A percentile compares a stretch with the other conserved stretches of the same genome.
Evolutionary conservation across 2,888 invertebrate species (phyloP).

Genomic region (Tenthredo scrophulariae): DNA sequence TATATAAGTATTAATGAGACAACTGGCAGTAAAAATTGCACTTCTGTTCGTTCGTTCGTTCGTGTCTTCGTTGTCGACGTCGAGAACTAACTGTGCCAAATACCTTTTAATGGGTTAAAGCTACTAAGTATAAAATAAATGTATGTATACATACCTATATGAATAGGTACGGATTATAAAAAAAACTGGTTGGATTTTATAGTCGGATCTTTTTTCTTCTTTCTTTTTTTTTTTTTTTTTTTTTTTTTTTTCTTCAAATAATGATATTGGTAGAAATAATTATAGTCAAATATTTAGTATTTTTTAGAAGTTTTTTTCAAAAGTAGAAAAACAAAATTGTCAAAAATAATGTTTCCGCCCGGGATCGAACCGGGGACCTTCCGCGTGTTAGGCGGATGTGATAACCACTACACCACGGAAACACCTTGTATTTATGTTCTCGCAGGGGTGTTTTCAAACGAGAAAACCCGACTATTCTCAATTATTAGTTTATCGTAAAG

Average conservation of each 20-base stretch:
- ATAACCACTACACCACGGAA: slow-evolving; percentile 95
- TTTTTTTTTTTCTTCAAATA: neutral
- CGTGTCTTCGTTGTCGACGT: neutral
- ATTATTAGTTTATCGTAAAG: neutral
- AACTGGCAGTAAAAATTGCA: slow-evolving; percentile 1
- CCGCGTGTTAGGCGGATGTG: slow-evolving; percentile 96
- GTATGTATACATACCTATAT: too few species aligned
- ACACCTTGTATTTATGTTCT: slow-evolving; percentile 72
- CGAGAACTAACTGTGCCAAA: neutral
- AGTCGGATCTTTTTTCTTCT: too few species aligned
- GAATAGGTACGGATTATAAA: too few species aligned
- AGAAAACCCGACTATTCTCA: neutral
- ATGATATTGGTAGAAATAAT: neutral
- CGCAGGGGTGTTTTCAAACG: neutral
- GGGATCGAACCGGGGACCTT: slow-evolving; percentile 95
- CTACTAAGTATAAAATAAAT: too few species aligned
- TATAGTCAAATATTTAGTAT: neutral
- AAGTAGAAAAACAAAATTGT: too few species aligned
- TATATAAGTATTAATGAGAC: slow-evolving; percentile 32
- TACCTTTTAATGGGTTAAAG: neutral
- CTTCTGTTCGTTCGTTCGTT: neutral
- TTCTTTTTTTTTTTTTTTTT: too few species aligned
- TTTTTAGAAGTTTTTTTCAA: neutral
- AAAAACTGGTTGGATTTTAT: too few species aligned
- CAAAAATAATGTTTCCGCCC: slow-evolving; percentile 88